A percentile compares a stretch with the other conserved stretches of the same genome.
phyloP scores from a whole-genome alignment of 2,113 vertebrate species.

The Chaetodon auriga region DNA sequence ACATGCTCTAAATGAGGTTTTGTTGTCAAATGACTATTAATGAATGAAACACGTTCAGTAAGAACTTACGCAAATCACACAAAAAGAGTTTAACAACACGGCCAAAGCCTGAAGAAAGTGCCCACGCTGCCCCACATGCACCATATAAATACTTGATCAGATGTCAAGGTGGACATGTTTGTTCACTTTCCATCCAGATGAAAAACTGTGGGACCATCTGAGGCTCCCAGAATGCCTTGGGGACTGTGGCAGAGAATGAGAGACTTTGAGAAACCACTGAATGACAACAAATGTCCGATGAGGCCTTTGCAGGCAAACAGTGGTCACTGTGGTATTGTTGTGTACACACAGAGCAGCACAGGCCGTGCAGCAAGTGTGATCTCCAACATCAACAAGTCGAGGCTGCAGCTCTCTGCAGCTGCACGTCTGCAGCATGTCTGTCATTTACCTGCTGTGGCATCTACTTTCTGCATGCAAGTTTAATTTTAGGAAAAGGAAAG shows the following conservation, averaged over 20 bases:
- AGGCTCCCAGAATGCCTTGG: conserved; percentile 27
- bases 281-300: conserved; percentile 58
- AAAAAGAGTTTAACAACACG: conserved; percentile 25
- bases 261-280: conserved; percentile 51
- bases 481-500: not conserved
- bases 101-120: conserved; percentile 15
- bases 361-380: conserved; percentile 13
- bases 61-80: not conserved
- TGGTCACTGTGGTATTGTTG: conserved; percentile 52
- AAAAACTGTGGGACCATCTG: conserved; percentile 44
- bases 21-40: not conserved
- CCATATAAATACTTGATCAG: conserved; percentile 71
- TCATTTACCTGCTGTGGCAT: not conserved
- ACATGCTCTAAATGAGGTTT: not conserved
- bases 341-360: conserved; percentile 25
- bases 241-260: conserved; percentile 44
- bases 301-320: conserved; percentile 55
- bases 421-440: not conserved
- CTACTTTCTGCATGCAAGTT: not conserved
- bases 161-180: conserved; percentile 72
- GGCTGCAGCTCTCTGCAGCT: not conserved
- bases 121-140: conserved; percentile 9
- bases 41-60: not conserved
- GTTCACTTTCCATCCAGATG: conserved; percentile 55
- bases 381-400: conserved; percentile 3